Evolutionary conservation across 2,888 invertebrate species (phyloP), one percentile per base, ranked within the genome.

Genomic region (Agriotes lineatus): DNA sequence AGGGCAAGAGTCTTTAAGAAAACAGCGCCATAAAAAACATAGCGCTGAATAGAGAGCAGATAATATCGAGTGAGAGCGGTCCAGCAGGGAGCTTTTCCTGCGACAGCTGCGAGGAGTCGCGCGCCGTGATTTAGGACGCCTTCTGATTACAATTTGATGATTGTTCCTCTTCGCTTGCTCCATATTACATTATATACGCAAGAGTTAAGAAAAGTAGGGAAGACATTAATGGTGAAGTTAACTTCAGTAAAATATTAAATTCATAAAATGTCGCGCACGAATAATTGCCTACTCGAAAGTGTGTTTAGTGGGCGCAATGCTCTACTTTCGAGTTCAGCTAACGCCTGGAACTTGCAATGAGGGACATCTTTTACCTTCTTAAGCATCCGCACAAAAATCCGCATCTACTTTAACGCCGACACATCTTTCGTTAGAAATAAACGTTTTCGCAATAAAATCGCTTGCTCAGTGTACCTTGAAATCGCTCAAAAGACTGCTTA

Each of bases 91-190:
- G 74, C 74, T 75, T 77, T 77, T 78, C 76, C 71, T 77, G 78
- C 81, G 79, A 81, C 82, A 82, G 79, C 78, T 82, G 82, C 77
- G 78, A 71, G 42, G 67, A 79, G 80, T 80, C 78, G 80, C 78
- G 78, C 77, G 74, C 75, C 73, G 79, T 84, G 84, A 84, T 84
- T 84, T 84, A 84, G 80, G 80, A 79, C 81, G 73, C 76, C 76
- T 81, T 81, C 82, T 84, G 84, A 84, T 84, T 84, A 83, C 84
- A 82, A 83, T 84, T 84, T 84, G 83, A 84, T 84, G 83, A 84
- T 84, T 84, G 83, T 83, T 83, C 81, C 80, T 78, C 74, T 79
- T 77, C 74, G 65, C 77, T 72, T 78, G 78, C 78, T 79, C 80
- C 79, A 78, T 79, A 73, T 77, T 78, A 75, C 76, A 78, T 80